These are phyloP conservation scores for Deilephila elpenor DNA, from an alignment of 2,888 invertebrate species.

Conservation along the genomic window DNA sequence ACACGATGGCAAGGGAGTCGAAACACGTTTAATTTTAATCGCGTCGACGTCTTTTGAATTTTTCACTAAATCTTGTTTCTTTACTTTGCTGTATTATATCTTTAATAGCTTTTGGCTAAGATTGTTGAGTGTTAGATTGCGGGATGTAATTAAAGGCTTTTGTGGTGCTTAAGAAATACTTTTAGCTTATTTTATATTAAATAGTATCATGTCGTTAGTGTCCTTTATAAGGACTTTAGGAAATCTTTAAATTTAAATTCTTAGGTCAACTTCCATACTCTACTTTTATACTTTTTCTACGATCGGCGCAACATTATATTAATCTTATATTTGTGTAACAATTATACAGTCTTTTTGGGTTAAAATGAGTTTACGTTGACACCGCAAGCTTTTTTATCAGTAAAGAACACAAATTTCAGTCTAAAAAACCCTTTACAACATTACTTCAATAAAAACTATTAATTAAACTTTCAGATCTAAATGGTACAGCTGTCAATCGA, in stretches of 20 bases:
- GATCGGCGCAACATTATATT: no score
- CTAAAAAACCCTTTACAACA: no score
- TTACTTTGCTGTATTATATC: constrained; percentile 7
- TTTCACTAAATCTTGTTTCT: constrained; percentile 37
- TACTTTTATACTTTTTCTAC: no score
- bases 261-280: no score
- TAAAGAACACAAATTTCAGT: no score
- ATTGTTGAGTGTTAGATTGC: constrained; percentile 15
- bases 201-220: background rate
- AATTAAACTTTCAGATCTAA: background rate
- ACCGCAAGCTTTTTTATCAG: no score
- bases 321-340: no score
- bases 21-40: constrained; percentile 62
- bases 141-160: constrained; percentile 23
- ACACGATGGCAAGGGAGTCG: constrained; percentile 56
- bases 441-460: no score
- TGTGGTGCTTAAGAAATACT: background rate
- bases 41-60: constrained; percentile 49
- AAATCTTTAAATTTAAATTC: no score
- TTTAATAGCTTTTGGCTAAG: constrained; percentile 24
- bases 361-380: no score
- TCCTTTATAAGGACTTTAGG: background rate
- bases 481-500: constrained; percentile 23
- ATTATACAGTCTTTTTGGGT: no score
- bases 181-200: background rate